A percentile compares a stretch with the other conserved stretches of the same genome.
Evolutionary conservation across 2,797 vertebrate species (phyloP).

Genomic region (Ctenopoma kingsleyae): DNA sequence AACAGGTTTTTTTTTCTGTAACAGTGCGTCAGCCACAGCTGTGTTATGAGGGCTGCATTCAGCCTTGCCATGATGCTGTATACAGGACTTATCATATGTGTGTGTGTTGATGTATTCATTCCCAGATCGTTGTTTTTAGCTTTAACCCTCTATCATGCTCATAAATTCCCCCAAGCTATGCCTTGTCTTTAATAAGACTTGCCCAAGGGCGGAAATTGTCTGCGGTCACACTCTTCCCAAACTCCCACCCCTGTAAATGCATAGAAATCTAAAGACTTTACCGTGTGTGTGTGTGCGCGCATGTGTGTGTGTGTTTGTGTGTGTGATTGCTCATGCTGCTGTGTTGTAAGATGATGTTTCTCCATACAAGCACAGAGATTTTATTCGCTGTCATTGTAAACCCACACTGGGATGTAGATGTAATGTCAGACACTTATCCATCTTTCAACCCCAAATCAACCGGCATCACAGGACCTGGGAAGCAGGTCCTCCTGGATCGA

Average conservation of each 20-base stretch:
- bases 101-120: background rate
- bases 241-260: slow-evolving; percentile 52
- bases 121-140: slow-evolving; percentile 62
- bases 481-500: slow-evolving; percentile 43
- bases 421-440: slow-evolving; percentile 48
- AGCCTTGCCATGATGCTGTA: slow-evolving; percentile 36
- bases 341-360: slow-evolving; percentile 28
- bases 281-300: slow-evolving; percentile 50
- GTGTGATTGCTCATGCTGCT: slow-evolving; percentile 23
- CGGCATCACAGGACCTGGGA: slow-evolving; percentile 47
- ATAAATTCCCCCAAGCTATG: slow-evolving; percentile 53
- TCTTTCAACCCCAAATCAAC: slow-evolving; percentile 10
- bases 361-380: slow-evolving; percentile 6
- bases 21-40: slow-evolving; percentile 43
- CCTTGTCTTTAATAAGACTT: slow-evolving; percentile 67
- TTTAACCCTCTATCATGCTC: slow-evolving; percentile 49
- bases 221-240: slow-evolving; percentile 64
- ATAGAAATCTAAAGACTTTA: slow-evolving; percentile 64
- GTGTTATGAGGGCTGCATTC: slow-evolving; percentile 27
- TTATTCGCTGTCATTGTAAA: slow-evolving; percentile 28
- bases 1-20: slow-evolving; percentile 51
- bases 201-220: slow-evolving; percentile 55
- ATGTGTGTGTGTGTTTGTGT: slow-evolving; percentile 51
- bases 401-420: slow-evolving; percentile 37
- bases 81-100: background rate